A percentile compares a stretch with the other conserved stretches of the same genome.
Conservation (phyloP, 2,888 invertebrate genomes). For the Hirtodrosophila duncani region DNA sequence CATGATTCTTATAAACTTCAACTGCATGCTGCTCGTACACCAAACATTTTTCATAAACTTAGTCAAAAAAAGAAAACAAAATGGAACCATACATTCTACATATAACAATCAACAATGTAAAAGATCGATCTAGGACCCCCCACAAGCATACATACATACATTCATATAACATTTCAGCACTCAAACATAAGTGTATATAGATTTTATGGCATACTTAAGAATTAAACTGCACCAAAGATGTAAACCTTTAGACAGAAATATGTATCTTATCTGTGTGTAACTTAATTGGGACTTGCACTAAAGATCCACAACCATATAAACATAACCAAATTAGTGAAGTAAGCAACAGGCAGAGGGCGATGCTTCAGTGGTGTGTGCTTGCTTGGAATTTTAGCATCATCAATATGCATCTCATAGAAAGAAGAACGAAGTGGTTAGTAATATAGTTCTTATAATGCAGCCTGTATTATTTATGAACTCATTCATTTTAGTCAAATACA, state of each 20-base stretch:
- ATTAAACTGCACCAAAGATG: constrained; percentile 63
- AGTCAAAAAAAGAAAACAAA: constrained; percentile 12
- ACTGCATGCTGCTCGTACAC: no score
- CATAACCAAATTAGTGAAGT: constrained; percentile 1
- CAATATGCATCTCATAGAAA: not conserved
- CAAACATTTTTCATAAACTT: constrained; percentile 21
- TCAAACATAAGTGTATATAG: constrained; percentile 61
- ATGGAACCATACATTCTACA: constrained; percentile 36
- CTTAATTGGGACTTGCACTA: no score
- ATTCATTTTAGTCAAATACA: constrained; percentile 11
- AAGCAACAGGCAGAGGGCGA: no score
- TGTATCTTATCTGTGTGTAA: no score
- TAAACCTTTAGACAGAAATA: constrained; percentile 14
- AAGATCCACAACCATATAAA: not conserved
- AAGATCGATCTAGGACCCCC: constrained; percentile 45
- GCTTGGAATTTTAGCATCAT: not conserved
- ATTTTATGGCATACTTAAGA: constrained; percentile 67
- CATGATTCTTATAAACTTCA: no score
- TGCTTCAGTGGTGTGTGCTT: constrained; percentile 45
- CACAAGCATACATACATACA: constrained; percentile 11
- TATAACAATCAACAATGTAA: constrained; percentile 72
- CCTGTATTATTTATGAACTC: constrained; percentile 7
- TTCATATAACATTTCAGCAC: constrained; percentile 46
- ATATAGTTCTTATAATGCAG: not conserved
- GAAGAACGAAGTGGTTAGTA: not conserved